A percentile compares a stretch with the other conserved stretches of the same genome.
Evolutionary conservation across 2,113 vertebrate genomes (phyloP).

Genomic region (Chamaea fasciata): DNA sequence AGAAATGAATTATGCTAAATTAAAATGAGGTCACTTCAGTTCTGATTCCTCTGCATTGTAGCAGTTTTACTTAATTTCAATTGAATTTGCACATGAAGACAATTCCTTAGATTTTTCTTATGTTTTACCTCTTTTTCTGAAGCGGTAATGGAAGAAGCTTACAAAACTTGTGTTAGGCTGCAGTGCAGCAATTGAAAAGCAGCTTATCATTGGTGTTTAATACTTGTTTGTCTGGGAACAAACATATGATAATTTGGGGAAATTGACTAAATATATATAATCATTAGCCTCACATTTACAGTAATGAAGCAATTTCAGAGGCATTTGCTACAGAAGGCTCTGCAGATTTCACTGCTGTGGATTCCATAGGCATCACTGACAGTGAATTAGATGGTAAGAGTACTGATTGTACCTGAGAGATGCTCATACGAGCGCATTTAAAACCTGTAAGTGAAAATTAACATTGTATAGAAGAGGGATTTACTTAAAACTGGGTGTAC

Average conservation of each 20-base stretch:
- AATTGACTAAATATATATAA: background rate
- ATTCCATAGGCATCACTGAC: background rate
- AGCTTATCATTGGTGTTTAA: background rate
- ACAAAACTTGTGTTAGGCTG: background rate
- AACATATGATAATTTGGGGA: background rate
- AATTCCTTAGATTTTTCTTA: background rate
- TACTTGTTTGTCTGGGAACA: background rate
- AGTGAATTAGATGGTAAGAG: background rate
- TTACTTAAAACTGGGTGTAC: background rate
- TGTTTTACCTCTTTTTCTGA: background rate
- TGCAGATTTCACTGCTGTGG: background rate
- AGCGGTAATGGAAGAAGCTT: background rate
- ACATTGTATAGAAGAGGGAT: background rate
- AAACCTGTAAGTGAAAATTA: background rate
- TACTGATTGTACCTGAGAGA: background rate
- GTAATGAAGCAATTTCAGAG: background rate
- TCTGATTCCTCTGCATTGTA: background rate
- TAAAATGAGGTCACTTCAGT: background rate
- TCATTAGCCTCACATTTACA: background rate
- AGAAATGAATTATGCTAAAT: background rate
- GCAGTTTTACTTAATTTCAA: background rate
- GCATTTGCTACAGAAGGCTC: background rate
- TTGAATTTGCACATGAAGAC: background rate
- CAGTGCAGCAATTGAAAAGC: background rate
- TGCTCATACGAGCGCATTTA: accelerated